Conservation (phyloP, 1,140 invertebrate species). For the Bilobella aurantiaca region DNA sequence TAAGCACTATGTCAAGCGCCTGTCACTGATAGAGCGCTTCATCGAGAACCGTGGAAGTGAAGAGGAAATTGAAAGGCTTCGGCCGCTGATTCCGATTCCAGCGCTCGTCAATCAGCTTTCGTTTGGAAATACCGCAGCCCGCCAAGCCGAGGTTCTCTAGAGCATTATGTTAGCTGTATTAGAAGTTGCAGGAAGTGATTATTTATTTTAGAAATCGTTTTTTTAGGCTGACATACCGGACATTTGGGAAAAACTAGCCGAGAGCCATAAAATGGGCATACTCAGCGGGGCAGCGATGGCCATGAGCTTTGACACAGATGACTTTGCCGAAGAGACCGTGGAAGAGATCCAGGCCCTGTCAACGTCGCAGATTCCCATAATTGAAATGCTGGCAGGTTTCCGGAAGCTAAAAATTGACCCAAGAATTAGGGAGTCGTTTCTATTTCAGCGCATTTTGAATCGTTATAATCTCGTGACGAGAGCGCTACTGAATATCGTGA, state of each 20-base stretch:
- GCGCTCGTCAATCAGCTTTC: background rate
- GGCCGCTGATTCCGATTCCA: too few relatives aligned
- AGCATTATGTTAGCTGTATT: too few relatives aligned
- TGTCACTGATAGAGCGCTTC: background rate
- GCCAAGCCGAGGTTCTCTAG: too few relatives aligned
- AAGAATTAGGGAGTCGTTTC: background rate
- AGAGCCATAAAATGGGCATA: background rate
- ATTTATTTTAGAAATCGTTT: too few relatives aligned
- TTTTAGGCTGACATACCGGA: background rate
- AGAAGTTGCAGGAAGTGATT: too few relatives aligned
- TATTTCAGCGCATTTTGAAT: background rate
- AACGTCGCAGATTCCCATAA: background rate
- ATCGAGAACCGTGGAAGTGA: background rate
- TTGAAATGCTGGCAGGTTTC: background rate
- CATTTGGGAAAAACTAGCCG: background rate
- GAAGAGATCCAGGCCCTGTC: background rate
- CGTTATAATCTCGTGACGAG: background rate
- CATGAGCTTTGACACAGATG: background rate
- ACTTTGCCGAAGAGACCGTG: background rate
- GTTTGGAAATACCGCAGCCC: too few relatives aligned
- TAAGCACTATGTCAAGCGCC: background rate
- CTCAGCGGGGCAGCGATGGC: background rate
- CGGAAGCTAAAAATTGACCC: background rate
- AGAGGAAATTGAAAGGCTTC: background rate
- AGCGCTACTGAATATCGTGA: background rate